A percentile compares a stretch with the other conserved stretches of the same genome.
Conservation (phyloP, 1,140 invertebrate genomes). For the Parapsyche elsis region DNA sequence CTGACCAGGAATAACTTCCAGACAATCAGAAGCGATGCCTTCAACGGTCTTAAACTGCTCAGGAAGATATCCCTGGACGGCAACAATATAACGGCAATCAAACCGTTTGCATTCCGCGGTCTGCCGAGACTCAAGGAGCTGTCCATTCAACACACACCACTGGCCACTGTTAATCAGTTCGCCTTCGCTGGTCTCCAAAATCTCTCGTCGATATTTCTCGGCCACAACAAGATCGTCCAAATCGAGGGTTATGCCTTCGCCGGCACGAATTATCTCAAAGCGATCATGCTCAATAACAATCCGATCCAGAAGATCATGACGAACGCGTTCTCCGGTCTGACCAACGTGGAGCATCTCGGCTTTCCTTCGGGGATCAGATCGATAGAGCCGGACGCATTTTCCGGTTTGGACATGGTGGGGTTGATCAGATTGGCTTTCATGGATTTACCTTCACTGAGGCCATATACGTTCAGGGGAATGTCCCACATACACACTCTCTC, state of each 20-base stretch:
- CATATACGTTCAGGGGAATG: conserved; percentile 80
- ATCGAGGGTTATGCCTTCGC: conserved; percentile 85
- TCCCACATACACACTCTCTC: conserved; percentile 78
- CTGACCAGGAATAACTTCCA: conserved; percentile 84
- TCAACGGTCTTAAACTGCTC: conserved; percentile 76
- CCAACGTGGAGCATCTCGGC: conserved; percentile 79
- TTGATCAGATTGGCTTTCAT: conserved; percentile 82
- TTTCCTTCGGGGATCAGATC: conserved; percentile 80
- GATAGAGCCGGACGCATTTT: conserved; percentile 82
- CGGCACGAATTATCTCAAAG: conserved; percentile 81
- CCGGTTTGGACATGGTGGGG: conserved; percentile 81
- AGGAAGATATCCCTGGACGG: conserved; percentile 81
- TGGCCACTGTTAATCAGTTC: conserved; percentile 79
- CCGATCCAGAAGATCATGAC: conserved; percentile 78
- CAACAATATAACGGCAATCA: conserved; percentile 83
- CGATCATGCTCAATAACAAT: conserved; percentile 81
- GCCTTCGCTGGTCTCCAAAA: conserved; percentile 86
- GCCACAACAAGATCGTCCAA: conserved; percentile 81
- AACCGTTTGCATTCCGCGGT: conserved; percentile 84
- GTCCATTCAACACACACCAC: conserved; percentile 83
- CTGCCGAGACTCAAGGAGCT: conserved; percentile 78
- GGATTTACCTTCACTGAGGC: conserved; percentile 77
- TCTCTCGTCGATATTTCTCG: conserved; percentile 77
- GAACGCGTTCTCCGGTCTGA: conserved; percentile 82
- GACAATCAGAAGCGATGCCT: conserved; percentile 81